phyloP scores from a whole-genome alignment of 1,140 invertebrate genomes.

The Eupristina koningsbergeri region DNA sequence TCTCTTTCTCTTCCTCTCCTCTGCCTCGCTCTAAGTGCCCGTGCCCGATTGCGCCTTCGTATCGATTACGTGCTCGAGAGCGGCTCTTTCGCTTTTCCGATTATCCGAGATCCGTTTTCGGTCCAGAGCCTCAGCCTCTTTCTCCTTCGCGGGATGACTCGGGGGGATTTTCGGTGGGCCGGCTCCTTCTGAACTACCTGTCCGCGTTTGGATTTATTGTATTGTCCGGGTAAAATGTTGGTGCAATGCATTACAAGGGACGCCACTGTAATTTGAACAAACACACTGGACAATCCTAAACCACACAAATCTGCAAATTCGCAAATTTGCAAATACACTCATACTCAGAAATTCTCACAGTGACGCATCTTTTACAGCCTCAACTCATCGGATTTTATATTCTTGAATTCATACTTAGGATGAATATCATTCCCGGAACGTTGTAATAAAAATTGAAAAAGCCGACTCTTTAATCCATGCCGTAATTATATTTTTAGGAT shows the following conservation, averaged over 20 bases:
- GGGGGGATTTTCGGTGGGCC: neutral
- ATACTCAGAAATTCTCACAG: too few species aligned
- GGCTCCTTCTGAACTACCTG: too few species aligned
- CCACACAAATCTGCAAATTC: neutral
- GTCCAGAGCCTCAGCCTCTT: neutral
- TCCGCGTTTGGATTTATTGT: neutral
- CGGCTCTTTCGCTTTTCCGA: neutral
- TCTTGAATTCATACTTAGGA: too few species aligned
- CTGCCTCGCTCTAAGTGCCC: neutral
- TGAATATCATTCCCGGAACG: too few species aligned
- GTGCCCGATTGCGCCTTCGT: neutral
- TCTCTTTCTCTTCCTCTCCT: conserved; percentile 11
- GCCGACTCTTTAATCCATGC: too few species aligned
- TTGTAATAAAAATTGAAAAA: too few species aligned
- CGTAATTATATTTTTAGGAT: too few species aligned
- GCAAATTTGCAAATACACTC: too few species aligned
- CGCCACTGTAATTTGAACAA: neutral
- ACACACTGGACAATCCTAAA: neutral
- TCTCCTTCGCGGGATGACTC: neutral
- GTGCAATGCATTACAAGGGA: neutral
- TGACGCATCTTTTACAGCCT: too few species aligned
- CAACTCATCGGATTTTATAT: too few species aligned
- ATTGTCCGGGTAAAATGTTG: neutral
- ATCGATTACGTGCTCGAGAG: neutral
- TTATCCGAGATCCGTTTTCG: neutral